phyloP scores from a whole-genome alignment of 2,113 vertebrate genomes.

The Boulengeromyrus knoepffleri region DNA sequence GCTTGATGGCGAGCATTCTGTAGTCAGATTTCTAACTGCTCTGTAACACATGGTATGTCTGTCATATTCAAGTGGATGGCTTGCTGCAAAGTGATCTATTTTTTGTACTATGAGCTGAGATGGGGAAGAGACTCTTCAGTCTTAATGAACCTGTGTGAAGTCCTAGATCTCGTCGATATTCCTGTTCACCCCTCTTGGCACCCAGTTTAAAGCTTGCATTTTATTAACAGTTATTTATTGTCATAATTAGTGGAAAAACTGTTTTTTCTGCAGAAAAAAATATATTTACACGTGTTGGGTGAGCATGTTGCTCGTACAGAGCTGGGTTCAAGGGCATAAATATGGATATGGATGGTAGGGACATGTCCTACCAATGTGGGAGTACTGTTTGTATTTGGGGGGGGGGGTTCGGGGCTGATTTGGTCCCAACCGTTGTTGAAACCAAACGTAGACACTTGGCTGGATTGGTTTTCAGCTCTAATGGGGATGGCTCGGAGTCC shows the following conservation, averaged over 20 bases:
- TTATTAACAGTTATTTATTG: constrained; percentile 1
- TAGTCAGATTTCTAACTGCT: neutral
- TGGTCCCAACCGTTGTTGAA: neutral
- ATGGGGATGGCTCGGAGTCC: neutral
- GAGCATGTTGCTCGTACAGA: neutral
- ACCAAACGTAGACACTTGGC: neutral
- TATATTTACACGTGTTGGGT: neutral
- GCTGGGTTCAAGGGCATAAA: neutral
- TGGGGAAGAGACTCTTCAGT: neutral
- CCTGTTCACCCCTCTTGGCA: neutral
- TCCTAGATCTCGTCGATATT: neutral
- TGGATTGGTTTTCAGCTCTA: neutral
- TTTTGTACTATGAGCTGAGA: neutral
- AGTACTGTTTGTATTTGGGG: neutral
- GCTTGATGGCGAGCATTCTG: neutral
- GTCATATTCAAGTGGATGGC: neutral
- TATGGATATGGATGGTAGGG: neutral
- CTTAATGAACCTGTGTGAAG: neutral
- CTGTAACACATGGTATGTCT: neutral
- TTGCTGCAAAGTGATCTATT: neutral
- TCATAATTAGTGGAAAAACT: neutral
- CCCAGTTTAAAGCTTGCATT: neutral
- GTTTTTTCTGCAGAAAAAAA: neutral
- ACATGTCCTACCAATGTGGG: neutral
- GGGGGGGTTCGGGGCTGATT: neutral